Conservation (phyloP, 1,140 invertebrate species). For the Laupala kohalensis region DNA sequence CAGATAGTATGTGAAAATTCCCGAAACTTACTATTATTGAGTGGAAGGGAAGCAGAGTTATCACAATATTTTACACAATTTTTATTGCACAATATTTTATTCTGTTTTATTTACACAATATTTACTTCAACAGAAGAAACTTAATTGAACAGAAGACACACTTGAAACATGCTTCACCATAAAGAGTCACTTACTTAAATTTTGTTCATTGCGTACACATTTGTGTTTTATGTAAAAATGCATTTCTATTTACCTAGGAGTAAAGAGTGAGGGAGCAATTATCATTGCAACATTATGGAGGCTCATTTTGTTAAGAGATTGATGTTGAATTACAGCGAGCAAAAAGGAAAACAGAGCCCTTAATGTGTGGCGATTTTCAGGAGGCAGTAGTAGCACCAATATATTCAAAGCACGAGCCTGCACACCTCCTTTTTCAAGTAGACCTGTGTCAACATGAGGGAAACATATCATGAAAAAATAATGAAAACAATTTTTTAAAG, state of each 20-base stretch:
- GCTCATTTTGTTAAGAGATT: slow-evolving; percentile 71
- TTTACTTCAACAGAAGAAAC: too few relatives aligned
- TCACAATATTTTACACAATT: too few relatives aligned
- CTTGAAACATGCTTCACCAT: too few relatives aligned
- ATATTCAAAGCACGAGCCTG: slow-evolving; percentile 55
- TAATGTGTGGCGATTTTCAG: slow-evolving; percentile 68
- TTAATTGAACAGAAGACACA: too few relatives aligned
- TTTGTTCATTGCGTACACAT: too few relatives aligned
- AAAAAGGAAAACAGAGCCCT: slow-evolving; percentile 63
- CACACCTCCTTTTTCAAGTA: neutral
- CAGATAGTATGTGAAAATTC: neutral
- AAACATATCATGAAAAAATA: neutral
- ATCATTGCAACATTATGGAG: slow-evolving; percentile 86
- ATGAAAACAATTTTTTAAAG: neutral
- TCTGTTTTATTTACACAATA: too few relatives aligned
- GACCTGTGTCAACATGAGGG: neutral
- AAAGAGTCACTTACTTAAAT: too few relatives aligned
- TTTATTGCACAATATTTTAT: too few relatives aligned
- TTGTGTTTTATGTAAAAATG: slow-evolving; percentile 5
- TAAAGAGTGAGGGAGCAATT: slow-evolving; percentile 80
- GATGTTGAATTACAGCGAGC: slow-evolving; percentile 51
- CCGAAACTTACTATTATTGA: neutral
- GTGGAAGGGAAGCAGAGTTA: too few relatives aligned
- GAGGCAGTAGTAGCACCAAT: slow-evolving; percentile 64
- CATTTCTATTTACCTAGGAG: slow-evolving; percentile 44